Percentiles rank a stretch among this genome's conserved stretches.
phyloP scores from a whole-genome alignment of 23 tunicate genomes.

The Pegea sp. region DNA sequence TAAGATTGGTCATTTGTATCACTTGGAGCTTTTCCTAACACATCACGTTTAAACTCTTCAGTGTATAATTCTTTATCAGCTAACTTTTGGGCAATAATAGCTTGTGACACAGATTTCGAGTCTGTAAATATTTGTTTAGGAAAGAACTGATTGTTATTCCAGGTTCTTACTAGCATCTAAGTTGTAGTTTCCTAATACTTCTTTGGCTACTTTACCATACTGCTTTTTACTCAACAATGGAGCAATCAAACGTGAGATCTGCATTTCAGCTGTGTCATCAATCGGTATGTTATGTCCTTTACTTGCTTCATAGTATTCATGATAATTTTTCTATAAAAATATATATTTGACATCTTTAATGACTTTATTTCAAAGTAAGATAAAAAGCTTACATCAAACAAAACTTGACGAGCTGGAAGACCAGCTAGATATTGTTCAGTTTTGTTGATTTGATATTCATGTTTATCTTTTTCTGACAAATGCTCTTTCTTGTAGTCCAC shows the following conservation, averaged over 20 bases:
- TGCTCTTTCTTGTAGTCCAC: conserved; percentile 53
- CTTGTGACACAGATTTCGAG: conserved; percentile 61
- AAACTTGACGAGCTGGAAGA: conserved; percentile 10
- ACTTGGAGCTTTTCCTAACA: conserved; percentile 50
- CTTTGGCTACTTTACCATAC: conserved; percentile 49
- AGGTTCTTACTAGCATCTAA: conserved; percentile 89
- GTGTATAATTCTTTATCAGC: conserved; percentile 24
- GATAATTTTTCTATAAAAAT: conserved; percentile 36
- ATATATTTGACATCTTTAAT: too few relatives aligned
- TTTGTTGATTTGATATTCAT: conserved; percentile 58
- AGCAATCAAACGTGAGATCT: conserved; percentile 47
- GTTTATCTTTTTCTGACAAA: conserved; percentile 12
- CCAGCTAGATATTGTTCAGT: conserved; percentile 42
- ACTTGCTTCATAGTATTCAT: conserved; percentile 46
- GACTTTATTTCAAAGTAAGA: too few relatives aligned
- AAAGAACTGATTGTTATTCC: too few relatives aligned
- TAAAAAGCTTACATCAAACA: conserved; percentile 26
- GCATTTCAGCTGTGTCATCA: conserved; percentile 93
- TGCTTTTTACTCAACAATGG: conserved; percentile 64
- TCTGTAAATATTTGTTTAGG: conserved; percentile 21
- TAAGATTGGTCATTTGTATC: conserved; percentile 27
- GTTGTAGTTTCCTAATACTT: conserved; percentile 71
- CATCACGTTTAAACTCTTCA: conserved; percentile 39
- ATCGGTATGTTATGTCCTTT: conserved; percentile 57
- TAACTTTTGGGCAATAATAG: conserved; percentile 34